phyloP scores from a whole-genome alignment of 2,113 vertebrate species.

The Siphamia tubifer region DNA sequence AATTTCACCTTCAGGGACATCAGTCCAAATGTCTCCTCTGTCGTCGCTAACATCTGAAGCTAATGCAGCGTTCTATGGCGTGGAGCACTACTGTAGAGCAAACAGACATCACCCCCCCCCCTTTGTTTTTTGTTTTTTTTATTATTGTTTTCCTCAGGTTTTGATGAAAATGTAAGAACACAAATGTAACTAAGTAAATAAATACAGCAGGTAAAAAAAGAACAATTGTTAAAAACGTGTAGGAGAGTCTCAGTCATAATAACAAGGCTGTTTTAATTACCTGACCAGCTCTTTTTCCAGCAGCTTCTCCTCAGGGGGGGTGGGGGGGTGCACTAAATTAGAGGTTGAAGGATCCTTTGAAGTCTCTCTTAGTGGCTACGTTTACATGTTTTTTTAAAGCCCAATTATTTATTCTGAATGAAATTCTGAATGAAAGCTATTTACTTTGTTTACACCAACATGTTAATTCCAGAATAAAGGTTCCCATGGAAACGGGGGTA shows the following conservation, averaged over 20 bases:
- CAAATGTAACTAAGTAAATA: conserved; percentile 35
- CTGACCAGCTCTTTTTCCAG: conserved; percentile 39
- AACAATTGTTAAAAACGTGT: conserved; percentile 20
- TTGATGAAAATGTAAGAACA: conserved; percentile 59
- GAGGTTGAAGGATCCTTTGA: conserved; percentile 37
- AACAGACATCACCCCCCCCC: conserved; percentile 42
- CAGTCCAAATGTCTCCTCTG: conserved; percentile 65
- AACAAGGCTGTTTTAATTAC: conserved; percentile 42
- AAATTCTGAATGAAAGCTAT: no score
- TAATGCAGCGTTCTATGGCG: conserved; percentile 17
- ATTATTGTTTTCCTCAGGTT: conserved; percentile 21
- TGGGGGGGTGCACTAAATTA: conserved; percentile 41
- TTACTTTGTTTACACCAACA: no score
- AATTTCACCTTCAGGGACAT: no score
- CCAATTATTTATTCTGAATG: no score
- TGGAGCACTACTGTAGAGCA: conserved; percentile 45
- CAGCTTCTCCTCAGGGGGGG: conserved; percentile 7
- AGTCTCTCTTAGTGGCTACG: conserved; percentile 11
- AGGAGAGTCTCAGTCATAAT: conserved; percentile 38
- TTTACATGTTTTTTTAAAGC: no score
- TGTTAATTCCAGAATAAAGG: no score
- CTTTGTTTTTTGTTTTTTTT: no score
- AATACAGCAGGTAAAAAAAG: conserved; percentile 44
- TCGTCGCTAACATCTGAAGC: conserved; percentile 70
- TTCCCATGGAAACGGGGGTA: no score